Conservation (phyloP, 2,113 vertebrate genomes). For the Ifrita kowaldi region DNA sequence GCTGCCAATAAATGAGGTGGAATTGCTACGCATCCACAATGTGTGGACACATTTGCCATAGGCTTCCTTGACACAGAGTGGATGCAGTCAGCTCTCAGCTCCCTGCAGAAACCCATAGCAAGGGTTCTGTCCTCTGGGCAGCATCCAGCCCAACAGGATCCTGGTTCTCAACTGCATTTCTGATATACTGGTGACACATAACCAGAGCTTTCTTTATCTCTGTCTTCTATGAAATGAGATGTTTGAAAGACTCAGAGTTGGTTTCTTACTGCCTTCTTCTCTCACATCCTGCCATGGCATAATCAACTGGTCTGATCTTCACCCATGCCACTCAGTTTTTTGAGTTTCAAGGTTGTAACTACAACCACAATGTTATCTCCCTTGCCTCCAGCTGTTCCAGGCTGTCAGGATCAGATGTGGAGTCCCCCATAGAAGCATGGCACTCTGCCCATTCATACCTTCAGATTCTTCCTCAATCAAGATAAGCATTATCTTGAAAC, state of each 20-base stretch:
- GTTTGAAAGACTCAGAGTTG: not conserved
- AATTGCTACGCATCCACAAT: not conserved
- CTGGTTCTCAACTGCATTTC: not conserved
- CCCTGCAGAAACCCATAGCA: not conserved
- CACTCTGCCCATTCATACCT: not conserved
- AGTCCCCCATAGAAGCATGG: not conserved
- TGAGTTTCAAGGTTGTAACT: not conserved
- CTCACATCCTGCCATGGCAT: not conserved
- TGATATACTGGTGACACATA: not conserved
- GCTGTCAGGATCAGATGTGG: not conserved
- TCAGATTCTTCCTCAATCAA: not conserved
- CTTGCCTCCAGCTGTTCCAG: not conserved
- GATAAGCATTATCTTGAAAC: not conserved
- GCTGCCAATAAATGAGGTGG: not conserved
- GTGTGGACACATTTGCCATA: not conserved
- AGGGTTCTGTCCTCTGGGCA: not conserved
- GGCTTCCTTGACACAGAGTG: not conserved
- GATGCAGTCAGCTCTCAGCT: not conserved
- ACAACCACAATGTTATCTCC: not conserved
- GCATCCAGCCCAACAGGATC: not conserved
- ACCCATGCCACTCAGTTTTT: not conserved
- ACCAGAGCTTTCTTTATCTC: not conserved
- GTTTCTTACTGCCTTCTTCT: not conserved
- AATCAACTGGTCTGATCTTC: not conserved
- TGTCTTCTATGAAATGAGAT: not conserved